Evolutionary conservation across 2,888 invertebrate genomes (phyloP), one percentile per base, ranked within the genome.

Genomic region (Leptopilina drosophilae): DNA sequence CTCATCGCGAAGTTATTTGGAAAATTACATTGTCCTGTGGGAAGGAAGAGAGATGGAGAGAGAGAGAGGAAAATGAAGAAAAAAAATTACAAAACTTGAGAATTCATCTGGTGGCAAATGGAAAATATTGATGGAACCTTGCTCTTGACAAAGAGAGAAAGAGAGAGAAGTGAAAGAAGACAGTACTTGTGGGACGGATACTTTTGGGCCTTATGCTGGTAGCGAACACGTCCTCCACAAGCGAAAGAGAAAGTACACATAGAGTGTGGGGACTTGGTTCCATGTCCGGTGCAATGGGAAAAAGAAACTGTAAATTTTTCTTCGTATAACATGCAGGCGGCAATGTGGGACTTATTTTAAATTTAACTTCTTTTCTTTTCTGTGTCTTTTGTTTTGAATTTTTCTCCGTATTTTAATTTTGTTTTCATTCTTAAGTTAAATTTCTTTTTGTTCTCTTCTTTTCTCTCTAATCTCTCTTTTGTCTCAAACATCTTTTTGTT

Each of bases 111-210:
- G 62, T 20, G 20, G 15, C 62, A 62, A 62, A 62, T 62, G 2
- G 7, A 62, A 46, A 12, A 64, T 9, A 73, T 56, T 9, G 46
- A 56, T 33, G 40, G 11, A 56, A 73, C 73, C 73, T 73, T 73
- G 73, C 73, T 56, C 73, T 73, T 73, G 73, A 73, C 73, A 73
- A 73, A 73, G 73, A 53, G 9, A 69, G 20, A 20, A 20, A 46
- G 46, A 7, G 46, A 73, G 26, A 73, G 26, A 73, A 49, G 69
- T 53, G 49, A 26, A 69, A 15, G 26, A 49, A 59, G 59, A 59
- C 15, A 59, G 46, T 53, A 69, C 26, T 69, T 12, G 69, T 69
- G 49, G 53, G 53, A 53, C 53, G 53, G 26, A 69, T 20, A 69
- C 69, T 69, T 33, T 69, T 66, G 65, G 65, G 65, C 65, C 65